A percentile compares a stretch with the other conserved stretches of the same genome.
These are phyloP conservation scores for Proteles cristata DNA, from an alignment of 2,113 vertebrate species.

Conservation along the genomic window DNA sequence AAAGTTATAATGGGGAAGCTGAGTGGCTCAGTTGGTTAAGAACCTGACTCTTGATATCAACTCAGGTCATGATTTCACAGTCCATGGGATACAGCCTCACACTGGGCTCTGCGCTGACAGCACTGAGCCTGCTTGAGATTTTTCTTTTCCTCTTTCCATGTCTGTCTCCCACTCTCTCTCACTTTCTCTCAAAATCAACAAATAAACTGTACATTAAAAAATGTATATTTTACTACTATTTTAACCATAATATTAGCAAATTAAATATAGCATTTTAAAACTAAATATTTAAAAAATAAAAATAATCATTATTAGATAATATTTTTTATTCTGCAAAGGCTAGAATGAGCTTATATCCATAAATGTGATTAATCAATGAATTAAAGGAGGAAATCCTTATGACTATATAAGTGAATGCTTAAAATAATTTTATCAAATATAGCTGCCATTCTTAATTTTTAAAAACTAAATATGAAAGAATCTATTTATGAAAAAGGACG, in stretches of 20 bases:
- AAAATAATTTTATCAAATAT: not conserved
- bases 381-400: not conserved
- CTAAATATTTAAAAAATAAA: not conserved
- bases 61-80: no score
- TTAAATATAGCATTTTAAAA: not conserved
- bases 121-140: no score
- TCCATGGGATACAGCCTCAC: no score
- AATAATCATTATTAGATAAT: not conserved
- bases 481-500: not conserved
- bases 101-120: no score
- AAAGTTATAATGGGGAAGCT: not conserved
- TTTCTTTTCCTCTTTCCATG: no score
- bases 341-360: not conserved
- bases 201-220: not conserved
- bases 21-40: no score
- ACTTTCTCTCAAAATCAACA: no score
- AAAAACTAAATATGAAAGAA: not conserved
- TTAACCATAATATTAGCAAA: not conserved
- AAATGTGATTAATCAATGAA: not conserved
- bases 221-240: no score
- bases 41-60: no score
- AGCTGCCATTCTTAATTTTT: not conserved
- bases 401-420: not conserved
- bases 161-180: no score
- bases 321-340: not conserved